These are phyloP conservation scores for Pogonocherus hispidulus DNA, from an alignment of 2,888 invertebrate species.

Conservation along the genomic window DNA sequence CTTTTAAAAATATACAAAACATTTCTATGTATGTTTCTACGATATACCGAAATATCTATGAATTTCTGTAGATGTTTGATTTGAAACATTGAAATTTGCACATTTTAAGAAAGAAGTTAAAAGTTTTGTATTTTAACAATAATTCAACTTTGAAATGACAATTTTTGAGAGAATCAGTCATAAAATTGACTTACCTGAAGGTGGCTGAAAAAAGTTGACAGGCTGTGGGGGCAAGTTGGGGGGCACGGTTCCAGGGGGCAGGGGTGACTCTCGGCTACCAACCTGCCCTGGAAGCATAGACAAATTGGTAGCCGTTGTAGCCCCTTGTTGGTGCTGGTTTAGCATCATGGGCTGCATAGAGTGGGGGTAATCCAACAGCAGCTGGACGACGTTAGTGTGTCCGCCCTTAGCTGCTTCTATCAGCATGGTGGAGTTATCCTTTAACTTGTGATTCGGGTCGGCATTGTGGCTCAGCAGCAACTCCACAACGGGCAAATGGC, in stretches of 20 bases:
- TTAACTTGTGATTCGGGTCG: slow-evolving; percentile 95
- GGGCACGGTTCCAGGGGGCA: slow-evolving; percentile 58
- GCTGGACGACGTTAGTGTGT: slow-evolving; percentile 94
- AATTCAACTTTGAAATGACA: too few relatives aligned
- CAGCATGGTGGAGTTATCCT: slow-evolving; percentile 98
- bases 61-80: background rate
- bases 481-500: slow-evolving; percentile 94
- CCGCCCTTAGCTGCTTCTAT: slow-evolving; percentile 99
- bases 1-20: too few relatives aligned
- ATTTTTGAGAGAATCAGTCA: background rate
- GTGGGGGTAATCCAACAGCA: slow-evolving; percentile 95
- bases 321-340: slow-evolving; percentile 57
- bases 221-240: slow-evolving; percentile 63
- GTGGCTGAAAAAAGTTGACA: slow-evolving; percentile 67
- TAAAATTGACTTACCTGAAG: slow-evolving; percentile 57
- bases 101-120: too few relatives aligned
- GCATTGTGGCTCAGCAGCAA: slow-evolving; percentile 91
- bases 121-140: too few relatives aligned
- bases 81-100: too few relatives aligned
- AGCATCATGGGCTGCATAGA: slow-evolving; percentile 86
- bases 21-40: too few relatives aligned
- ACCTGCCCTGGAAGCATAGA: slow-evolving; percentile 65
- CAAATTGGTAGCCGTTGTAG: slow-evolving; percentile 63
- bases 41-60: too few relatives aligned
- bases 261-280: slow-evolving; percentile 63